Conservation (phyloP, 2,888 invertebrate genomes). For the Melanostoma scalare region DNA sequence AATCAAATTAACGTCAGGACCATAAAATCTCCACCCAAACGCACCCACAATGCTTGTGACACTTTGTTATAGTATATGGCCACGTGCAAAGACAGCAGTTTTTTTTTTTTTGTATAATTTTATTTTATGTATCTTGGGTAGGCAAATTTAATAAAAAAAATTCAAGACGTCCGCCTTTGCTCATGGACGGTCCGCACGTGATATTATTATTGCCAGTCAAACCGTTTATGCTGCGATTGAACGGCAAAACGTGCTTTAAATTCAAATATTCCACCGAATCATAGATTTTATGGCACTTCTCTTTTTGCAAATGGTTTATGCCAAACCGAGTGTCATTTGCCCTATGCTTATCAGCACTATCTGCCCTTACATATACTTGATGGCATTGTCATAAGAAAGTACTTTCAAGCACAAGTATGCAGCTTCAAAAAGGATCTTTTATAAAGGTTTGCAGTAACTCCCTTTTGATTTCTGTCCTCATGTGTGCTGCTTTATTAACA, state of each 20-base stretch:
- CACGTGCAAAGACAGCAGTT: conserved; percentile 4
- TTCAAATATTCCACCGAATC: conserved; percentile 37
- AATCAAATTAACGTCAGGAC: conserved; percentile 56
- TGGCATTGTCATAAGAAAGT: background rate
- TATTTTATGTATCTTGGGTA: conserved; percentile 19
- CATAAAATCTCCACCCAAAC: conserved; percentile 8
- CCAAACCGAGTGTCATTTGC: conserved; percentile 27
- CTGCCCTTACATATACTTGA: background rate
- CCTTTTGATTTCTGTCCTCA: conserved; percentile 14
- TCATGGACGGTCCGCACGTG: conserved; percentile 16
- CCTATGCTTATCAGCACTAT: background rate
- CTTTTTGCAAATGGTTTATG: background rate
- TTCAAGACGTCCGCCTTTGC: conserved; percentile 11
- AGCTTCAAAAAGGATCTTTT: conserved; percentile 10
- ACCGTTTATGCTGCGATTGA: conserved; percentile 58
- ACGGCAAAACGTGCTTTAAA: conserved; percentile 59
- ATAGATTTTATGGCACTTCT: conserved; percentile 29
- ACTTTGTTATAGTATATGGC: conserved; percentile 9
- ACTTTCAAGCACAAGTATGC: background rate
- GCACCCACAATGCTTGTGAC: conserved; percentile 2
- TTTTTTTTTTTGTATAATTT: background rate
- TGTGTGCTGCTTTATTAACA: conserved; percentile 40
- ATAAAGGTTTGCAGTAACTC: background rate
- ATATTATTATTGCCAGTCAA: conserved; percentile 42
- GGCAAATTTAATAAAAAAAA: conserved; percentile 39